A percentile compares a stretch with the other conserved stretches of the same genome.
These are phyloP conservation scores for Scomberomorus guttatus DNA, from an alignment of 2,797 vertebrate genomes.

Conservation along the genomic window DNA sequence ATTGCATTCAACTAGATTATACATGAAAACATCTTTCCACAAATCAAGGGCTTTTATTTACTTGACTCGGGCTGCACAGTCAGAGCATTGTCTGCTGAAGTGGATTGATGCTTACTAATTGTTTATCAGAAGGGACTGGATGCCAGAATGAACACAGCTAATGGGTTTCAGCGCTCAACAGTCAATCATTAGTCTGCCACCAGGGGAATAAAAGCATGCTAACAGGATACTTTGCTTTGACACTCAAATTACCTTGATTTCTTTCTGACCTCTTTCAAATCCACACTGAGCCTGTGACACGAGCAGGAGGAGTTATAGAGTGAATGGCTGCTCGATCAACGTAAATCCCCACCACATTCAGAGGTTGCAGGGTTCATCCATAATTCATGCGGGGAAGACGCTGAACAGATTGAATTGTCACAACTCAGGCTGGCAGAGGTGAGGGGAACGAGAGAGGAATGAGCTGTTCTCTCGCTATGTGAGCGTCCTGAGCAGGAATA, in stretches of 20 bases:
- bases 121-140: slow-evolving; percentile 50
- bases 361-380: slow-evolving; percentile 70
- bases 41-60: slow-evolving; percentile 52
- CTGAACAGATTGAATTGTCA: slow-evolving; percentile 78
- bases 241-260: slow-evolving; percentile 61
- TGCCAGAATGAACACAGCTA: slow-evolving; percentile 52
- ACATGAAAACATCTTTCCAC: slow-evolving; percentile 37
- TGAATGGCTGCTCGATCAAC: slow-evolving; percentile 54
- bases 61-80: slow-evolving; percentile 14
- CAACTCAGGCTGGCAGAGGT: slow-evolving; percentile 46
- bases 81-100: slow-evolving; percentile 36
- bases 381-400: slow-evolving; percentile 72
- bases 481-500: slow-evolving; percentile 46
- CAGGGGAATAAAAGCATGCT: slow-evolving; percentile 43
- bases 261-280: slow-evolving; percentile 52
- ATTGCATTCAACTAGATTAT: slow-evolving; percentile 4
- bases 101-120: slow-evolving; percentile 61
- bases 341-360: slow-evolving; percentile 63
- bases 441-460: slow-evolving; percentile 31
- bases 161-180: slow-evolving; percentile 54
- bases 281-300: slow-evolving; percentile 53
- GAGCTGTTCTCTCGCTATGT: slow-evolving; percentile 24
- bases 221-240: slow-evolving; percentile 53
- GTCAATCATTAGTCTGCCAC: slow-evolving; percentile 51
- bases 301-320: slow-evolving; percentile 46